These are phyloP conservation scores for Apogon hyalosoma DNA, from an alignment of 2,797 vertebrate species.

Conservation along the genomic window DNA sequence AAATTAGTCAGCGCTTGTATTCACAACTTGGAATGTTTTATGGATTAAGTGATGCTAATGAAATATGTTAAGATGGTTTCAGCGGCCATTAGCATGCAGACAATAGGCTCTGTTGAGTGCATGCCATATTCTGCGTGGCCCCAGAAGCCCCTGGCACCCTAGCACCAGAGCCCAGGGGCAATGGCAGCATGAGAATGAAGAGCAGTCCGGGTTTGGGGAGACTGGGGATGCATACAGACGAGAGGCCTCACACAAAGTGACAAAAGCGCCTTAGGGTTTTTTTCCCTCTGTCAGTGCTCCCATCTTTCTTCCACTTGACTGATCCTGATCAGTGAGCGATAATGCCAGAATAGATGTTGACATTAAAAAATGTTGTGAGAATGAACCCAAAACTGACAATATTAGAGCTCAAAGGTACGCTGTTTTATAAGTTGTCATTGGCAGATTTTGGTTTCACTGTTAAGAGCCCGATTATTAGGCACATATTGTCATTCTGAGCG, in stretches of 20 bases:
- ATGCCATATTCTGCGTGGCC: conserved; percentile 79
- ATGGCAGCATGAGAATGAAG: conserved; percentile 84
- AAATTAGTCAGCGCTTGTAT: conserved; percentile 63
- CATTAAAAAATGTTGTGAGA: conserved; percentile 17
- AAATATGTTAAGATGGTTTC: conserved; percentile 71
- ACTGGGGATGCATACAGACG: conserved; percentile 85
- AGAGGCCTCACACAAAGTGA: conserved; percentile 83
- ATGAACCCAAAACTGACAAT: conserved; percentile 12
- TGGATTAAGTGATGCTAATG: conserved; percentile 71
- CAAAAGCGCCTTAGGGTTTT: conserved; percentile 82
- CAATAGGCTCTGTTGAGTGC: conserved; percentile 75
- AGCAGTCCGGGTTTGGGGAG: conserved; percentile 70
- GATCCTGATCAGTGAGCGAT: conserved; percentile 65
- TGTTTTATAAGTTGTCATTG: conserved; percentile 4
- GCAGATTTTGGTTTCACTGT: conserved; percentile 28
- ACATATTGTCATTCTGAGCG: conserved; percentile 37
- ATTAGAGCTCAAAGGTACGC: conserved; percentile 16
- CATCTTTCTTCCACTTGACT: conserved; percentile 74
- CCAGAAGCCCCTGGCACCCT: conserved; percentile 81
- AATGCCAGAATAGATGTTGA: conserved; percentile 32
- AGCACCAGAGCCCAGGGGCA: conserved; percentile 81
- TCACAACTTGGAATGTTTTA: conserved; percentile 64
- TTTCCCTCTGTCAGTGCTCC: conserved; percentile 64
- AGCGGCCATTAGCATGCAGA: conserved; percentile 83
- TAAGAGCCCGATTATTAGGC: conserved; percentile 34